Evolutionary conservation across 2,113 vertebrate species (phyloP), one percentile per base, ranked within the genome.

Genomic region (Clarias batrachus): DNA sequence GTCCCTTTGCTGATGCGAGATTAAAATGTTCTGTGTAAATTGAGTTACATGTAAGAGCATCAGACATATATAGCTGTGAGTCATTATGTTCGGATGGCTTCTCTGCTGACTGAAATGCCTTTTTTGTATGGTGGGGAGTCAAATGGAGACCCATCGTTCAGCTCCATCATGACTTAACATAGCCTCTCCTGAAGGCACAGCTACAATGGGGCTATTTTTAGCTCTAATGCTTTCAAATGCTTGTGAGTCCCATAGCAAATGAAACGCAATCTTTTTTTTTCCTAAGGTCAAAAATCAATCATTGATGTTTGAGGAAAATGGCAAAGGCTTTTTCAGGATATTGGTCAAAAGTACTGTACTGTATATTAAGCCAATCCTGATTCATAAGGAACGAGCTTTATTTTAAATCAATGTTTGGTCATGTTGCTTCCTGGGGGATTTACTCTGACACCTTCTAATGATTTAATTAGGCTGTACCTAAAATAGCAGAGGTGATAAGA

Each of bases 191-290:
- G 62, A 86, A 84, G 87, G 81, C 82, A 88, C 71, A 59, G 87
- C 82, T 81, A 86, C 85, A 63, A 81, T 17, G 5, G 68, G 6
- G 4, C 87, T 90, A 88, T 86, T 85, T 90, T 88, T 90, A 90
- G 85, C 85, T 4, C 30, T 57, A 68, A 85, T 82, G 82, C 77
- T 82, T 86, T 86, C 62, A 87, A 83, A 87, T 17, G 66, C 57
- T 84, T 83, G 80, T 27, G 80, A 73, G 87, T 74, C 84, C 83
- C 81, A 65, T 68, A 78, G 85, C 73, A 71, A 87, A 87, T 89
- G 66, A 87, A 90, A 86, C 37, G 3, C 77, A 87, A 78, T 78
- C 76, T 87, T 33, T 71, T 68, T 33, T 37, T 83, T 80, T 71
- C 87, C 11, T 48, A 65, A 62, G 89, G 73, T 57, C 33, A 25